Percentiles rank a stretch among this genome's conserved stretches.
Evolutionary conservation across 2,888 invertebrate species (phyloP).

Genomic region (Timema podura): DNA sequence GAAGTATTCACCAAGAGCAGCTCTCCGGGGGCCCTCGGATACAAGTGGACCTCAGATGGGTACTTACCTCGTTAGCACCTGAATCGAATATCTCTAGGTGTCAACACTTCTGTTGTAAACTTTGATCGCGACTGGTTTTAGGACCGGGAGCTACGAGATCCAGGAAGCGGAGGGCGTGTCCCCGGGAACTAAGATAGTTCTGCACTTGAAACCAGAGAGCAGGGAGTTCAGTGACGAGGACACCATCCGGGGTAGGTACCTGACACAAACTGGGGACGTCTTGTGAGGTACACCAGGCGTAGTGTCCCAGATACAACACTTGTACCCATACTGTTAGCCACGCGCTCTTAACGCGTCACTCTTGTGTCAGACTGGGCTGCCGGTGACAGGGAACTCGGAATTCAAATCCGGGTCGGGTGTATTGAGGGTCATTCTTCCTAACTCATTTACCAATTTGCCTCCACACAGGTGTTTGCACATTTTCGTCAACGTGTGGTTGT

Average conservation of each 20-base stretch:
- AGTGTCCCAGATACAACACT: too few relatives aligned
- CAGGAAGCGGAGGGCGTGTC: slow-evolving; percentile 79
- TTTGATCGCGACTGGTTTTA: slow-evolving; percentile 41
- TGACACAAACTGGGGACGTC: too few relatives aligned
- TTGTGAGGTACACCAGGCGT: too few relatives aligned
- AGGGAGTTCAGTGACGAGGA: slow-evolving; percentile 87
- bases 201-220: slow-evolving; percentile 83
- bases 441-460: too few relatives aligned
- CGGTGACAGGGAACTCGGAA: too few relatives aligned
- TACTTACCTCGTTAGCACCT: slow-evolving; percentile 41
- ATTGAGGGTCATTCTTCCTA: too few relatives aligned
- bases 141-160: slow-evolving; percentile 84
- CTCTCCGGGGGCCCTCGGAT: slow-evolving; percentile 60
- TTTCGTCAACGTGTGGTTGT: slow-evolving; percentile 3
- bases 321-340: too few relatives aligned
- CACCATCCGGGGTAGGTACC: slow-evolving; percentile 62
- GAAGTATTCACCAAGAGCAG: slow-evolving; percentile 84
- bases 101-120: slow-evolving; percentile 1
- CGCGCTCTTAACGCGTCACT: too few relatives aligned
- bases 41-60: slow-evolving; percentile 91
- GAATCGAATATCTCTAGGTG: not conserved
- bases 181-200: slow-evolving; percentile 87
- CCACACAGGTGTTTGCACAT: slow-evolving; percentile 17
- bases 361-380: too few relatives aligned
- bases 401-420: too few relatives aligned